Evolutionary conservation across 2,888 invertebrate genomes (phyloP).

Genomic region (Nymphalis urticae): DNA sequence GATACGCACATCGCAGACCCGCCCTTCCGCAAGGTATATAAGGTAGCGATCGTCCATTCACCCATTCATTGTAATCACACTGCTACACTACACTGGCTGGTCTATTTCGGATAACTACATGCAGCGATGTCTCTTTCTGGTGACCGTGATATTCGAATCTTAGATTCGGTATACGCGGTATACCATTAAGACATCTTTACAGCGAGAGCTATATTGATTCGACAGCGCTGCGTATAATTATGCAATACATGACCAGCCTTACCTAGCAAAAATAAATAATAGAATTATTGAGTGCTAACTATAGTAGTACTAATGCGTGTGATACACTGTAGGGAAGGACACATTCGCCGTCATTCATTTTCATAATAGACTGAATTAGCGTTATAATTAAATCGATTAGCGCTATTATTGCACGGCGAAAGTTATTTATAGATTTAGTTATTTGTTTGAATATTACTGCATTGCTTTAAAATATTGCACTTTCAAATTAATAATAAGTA

Average conservation of each 20-base stretch:
- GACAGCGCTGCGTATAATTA: background rate
- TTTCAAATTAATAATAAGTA: background rate
- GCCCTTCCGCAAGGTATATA: conserved; percentile 75
- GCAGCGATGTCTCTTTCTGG: too few species aligned
- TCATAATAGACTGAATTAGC: conserved; percentile 23
- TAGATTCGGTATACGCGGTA: too few species aligned
- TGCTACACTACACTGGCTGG: conserved; percentile 23
- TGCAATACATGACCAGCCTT: conserved; percentile 10
- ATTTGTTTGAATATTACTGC: conserved; percentile 2
- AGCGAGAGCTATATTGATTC: too few species aligned
- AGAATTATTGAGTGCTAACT: background rate
- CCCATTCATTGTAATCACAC: conserved; percentile 41
- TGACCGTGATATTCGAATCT: too few species aligned
- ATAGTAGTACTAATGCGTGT: conserved; percentile 11
- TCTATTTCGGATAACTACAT: background rate
- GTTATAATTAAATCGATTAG: background rate
- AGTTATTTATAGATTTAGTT: background rate
- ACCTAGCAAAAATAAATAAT: background rate
- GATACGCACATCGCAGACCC: conserved; percentile 57
- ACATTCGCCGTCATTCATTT: conserved; percentile 32
- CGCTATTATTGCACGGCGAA: conserved; percentile 11
- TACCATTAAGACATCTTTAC: too few species aligned
- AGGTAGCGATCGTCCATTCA: conserved; percentile 57
- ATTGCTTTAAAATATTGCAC: conserved; percentile 3
- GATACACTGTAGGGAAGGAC: conserved; percentile 22